Conservation (phyloP, 2,113 vertebrate genomes). For the Sitta europaea region DNA sequence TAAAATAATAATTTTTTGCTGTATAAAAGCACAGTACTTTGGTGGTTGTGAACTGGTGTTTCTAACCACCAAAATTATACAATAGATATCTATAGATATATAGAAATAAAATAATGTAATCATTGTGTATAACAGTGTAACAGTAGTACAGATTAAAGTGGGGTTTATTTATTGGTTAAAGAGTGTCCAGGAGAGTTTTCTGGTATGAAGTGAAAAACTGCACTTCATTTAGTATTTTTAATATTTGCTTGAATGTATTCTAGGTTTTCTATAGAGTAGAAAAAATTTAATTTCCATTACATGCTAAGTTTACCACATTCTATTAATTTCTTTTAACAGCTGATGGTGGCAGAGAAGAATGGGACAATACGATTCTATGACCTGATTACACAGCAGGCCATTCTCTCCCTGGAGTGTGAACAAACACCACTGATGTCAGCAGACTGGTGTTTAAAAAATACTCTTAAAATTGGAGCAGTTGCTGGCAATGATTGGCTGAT, state of each 20-base stretch:
- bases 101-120: background rate
- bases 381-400: conserved; percentile 88
- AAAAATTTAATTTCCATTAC: background rate
- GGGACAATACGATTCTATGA: conserved; percentile 94
- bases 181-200: background rate
- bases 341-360: conserved; percentile 96
- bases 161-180: background rate
- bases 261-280: background rate
- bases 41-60: background rate
- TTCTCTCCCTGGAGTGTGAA: conserved; percentile 90
- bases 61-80: background rate
- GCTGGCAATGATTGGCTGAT: conserved; percentile 94
- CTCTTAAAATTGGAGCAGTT: conserved; percentile 92
- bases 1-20: background rate
- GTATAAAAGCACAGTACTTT: background rate
- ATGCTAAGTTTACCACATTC: background rate
- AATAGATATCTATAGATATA: background rate
- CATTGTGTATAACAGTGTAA: background rate
- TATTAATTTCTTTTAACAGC: conserved; percentile 66
- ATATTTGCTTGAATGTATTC: background rate
- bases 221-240: background rate
- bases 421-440: conserved; percentile 89
- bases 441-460: conserved; percentile 94
- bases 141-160: background rate
- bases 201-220: background rate